These are phyloP conservation scores for Tigriopus japonicus DNA, from an alignment of 1,140 invertebrate genomes.

Conservation along the genomic window DNA sequence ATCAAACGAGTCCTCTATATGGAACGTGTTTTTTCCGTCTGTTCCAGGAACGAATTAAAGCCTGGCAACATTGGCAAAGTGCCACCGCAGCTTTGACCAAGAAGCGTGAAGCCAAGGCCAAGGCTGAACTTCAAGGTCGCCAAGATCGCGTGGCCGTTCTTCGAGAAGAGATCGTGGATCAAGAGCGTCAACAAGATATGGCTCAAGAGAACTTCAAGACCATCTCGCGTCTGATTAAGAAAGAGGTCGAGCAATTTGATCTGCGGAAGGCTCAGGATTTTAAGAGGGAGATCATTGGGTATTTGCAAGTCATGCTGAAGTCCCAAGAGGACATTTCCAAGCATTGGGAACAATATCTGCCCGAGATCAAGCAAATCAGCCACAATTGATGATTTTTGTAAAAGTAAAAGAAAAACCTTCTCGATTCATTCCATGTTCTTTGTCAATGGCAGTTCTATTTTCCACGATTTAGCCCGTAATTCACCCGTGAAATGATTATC, in stretches of 20 bases:
- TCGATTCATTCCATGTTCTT: no score
- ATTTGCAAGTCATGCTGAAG: conserved; percentile 80
- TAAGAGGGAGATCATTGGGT: conserved; percentile 66
- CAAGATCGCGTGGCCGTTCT: conserved; percentile 66
- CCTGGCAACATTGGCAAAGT: conserved; percentile 94
- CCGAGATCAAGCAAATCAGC: conserved; percentile 7
- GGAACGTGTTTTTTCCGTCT: conserved; percentile 57
- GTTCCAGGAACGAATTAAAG: conserved; percentile 78
- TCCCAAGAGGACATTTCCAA: conserved; percentile 70
- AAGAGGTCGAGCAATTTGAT: conserved; percentile 85
- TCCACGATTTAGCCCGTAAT: no score
- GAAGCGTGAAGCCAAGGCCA: conserved; percentile 80
- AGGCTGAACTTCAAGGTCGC: conserved; percentile 67
- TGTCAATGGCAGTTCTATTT: no score
- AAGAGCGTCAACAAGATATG: conserved; percentile 86
- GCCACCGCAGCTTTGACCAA: conserved; percentile 83
- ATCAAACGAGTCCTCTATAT: background rate
- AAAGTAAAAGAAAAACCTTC: background rate
- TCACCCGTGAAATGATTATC: no score
- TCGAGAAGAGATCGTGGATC: conserved; percentile 51
- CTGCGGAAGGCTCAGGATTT: conserved; percentile 71
- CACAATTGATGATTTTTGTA: background rate
- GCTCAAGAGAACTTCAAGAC: conserved; percentile 90
- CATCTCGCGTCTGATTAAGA: conserved; percentile 88
- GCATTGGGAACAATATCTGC: conserved; percentile 8